Evolutionary conservation across 1,140 invertebrate genomes (phyloP).

Genomic region (Babylonia areolata): DNA sequence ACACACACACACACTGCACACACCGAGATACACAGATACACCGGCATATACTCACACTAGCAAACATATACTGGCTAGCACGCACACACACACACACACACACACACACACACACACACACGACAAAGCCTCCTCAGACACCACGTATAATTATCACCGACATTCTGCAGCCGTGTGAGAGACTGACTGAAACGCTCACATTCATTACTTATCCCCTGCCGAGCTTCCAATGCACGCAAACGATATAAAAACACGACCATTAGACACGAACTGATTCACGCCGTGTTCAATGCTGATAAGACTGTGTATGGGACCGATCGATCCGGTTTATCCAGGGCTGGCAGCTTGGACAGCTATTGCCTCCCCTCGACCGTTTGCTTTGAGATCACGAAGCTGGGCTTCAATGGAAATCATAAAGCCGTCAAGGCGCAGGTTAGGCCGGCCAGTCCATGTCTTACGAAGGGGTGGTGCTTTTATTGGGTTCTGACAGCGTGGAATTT

Average conservation of each 20-base stretch:
- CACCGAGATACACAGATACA: too few relatives aligned
- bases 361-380: not conserved
- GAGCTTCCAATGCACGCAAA: not conserved
- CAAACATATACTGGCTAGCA: too few relatives aligned
- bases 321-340: not conserved
- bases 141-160: too few relatives aligned
- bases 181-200: not conserved
- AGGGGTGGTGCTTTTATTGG: not conserved
- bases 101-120: too few relatives aligned
- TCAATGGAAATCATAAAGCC: slow-evolving; percentile 22
- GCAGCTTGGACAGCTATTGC: slow-evolving; percentile 19
- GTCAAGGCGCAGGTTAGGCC: not conserved
- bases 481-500: not conserved
- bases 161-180: not conserved
- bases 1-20: too few relatives aligned
- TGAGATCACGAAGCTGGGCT: too few relatives aligned
- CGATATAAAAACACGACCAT: not conserved
- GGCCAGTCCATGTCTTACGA: not conserved
- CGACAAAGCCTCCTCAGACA: too few relatives aligned
- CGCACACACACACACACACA: too few relatives aligned
- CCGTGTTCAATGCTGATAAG: not conserved
- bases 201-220: not conserved
- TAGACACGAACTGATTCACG: not conserved
- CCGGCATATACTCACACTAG: too few relatives aligned
- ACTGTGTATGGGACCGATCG: not conserved